phyloP scores from a whole-genome alignment of 2,797 vertebrate species.

The Manis pentadactyla region DNA sequence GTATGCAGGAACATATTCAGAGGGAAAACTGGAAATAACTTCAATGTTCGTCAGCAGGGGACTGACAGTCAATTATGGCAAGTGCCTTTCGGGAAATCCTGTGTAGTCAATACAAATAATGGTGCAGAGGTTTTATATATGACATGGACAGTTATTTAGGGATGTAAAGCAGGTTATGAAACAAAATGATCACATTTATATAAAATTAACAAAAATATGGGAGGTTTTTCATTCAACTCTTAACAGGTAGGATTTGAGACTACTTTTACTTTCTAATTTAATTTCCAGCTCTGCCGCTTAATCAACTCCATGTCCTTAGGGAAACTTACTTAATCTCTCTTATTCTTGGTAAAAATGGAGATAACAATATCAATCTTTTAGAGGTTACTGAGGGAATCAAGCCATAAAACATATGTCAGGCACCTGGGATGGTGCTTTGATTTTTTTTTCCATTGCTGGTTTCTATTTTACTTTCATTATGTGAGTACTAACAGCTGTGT shows the following conservation, averaged over 20 bases:
- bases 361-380: background rate
- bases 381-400: background rate
- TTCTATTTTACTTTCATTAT: constrained; percentile 70
- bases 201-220: background rate
- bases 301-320: background rate
- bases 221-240: background rate
- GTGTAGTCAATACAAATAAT: background rate
- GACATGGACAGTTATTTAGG: background rate
- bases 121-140: background rate
- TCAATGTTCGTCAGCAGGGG: background rate
- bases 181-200: background rate
- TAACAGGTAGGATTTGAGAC: background rate
- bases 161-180: background rate
- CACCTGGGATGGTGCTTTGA: constrained; percentile 5
- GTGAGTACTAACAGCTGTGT: constrained; percentile 55
- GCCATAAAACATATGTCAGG: constrained; percentile 30
- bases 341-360: background rate
- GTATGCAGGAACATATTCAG: background rate
- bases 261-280: background rate
- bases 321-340: constrained; percentile 38
- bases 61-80: background rate
- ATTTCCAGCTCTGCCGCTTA: background rate
- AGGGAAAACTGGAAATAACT: background rate
- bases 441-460: constrained; percentile 41
- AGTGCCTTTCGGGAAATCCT: background rate